These are phyloP conservation scores for Embiotoca jacksoni DNA, from an alignment of 2,113 vertebrate species.

Conservation along the genomic window DNA sequence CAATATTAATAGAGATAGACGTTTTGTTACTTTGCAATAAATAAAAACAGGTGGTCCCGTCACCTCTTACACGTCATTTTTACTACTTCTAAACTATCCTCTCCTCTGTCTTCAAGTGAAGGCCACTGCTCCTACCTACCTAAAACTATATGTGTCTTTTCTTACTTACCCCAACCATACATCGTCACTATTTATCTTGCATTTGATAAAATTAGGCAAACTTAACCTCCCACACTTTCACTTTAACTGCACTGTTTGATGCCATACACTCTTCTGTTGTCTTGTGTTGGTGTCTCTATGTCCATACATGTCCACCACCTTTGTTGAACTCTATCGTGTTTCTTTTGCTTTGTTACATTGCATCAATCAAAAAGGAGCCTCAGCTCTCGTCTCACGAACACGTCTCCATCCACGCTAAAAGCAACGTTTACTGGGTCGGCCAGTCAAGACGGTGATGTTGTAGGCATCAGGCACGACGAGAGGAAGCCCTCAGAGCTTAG, in stretches of 20 bases:
- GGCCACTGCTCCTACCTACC: not conserved
- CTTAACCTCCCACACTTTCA: not conserved
- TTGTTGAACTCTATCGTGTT: not conserved
- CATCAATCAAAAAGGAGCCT: not conserved
- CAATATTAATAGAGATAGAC: constrained; percentile 63
- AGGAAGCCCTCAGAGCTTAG: constrained; percentile 70
- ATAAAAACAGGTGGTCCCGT: constrained; percentile 61
- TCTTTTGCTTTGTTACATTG: not conserved
- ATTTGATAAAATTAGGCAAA: not conserved
- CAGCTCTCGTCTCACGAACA: constrained; percentile 21
- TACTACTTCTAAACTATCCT: constrained; percentile 16
- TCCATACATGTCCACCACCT: not conserved
- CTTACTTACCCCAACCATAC: not conserved
- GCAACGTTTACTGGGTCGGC: constrained; percentile 41
- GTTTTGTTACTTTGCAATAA: constrained; percentile 37
- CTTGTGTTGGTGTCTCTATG: not conserved
- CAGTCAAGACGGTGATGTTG: constrained; percentile 49
- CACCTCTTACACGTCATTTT: constrained; percentile 25
- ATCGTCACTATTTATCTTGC: not conserved
- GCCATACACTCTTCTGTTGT: not conserved
- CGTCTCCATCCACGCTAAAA: constrained; percentile 29
- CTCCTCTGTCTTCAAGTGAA: constrained; percentile 14
- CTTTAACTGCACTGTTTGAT: not conserved
- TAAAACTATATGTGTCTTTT: no score
- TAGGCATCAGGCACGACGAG: constrained; percentile 54